Evolutionary conservation across 2,888 invertebrate genomes (phyloP).

Genomic region (Monoplex corrugatus): DNA sequence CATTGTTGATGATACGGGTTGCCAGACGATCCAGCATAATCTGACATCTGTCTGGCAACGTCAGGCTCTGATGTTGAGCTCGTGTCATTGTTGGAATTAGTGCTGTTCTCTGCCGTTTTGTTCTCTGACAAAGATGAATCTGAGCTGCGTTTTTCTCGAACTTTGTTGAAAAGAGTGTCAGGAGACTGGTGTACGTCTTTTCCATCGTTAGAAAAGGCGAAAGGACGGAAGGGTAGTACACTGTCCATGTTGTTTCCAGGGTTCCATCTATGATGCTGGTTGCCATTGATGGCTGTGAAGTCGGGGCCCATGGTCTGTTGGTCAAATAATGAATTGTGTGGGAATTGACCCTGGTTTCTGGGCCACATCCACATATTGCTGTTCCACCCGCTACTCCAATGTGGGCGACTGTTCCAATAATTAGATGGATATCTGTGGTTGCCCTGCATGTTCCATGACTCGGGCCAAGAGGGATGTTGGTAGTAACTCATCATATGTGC

Average conservation of each 20-base stretch:
- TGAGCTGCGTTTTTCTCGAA: conserved; percentile 22
- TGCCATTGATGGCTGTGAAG: background rate
- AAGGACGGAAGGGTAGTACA: background rate
- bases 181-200: background rate
- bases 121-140: background rate
- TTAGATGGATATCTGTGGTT: background rate
- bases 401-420: background rate
- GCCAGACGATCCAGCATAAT: background rate
- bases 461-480: background rate
- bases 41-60: conserved; percentile 9
- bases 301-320: background rate
- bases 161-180: background rate
- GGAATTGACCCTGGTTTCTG: background rate
- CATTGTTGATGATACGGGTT: background rate
- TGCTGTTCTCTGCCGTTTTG: background rate
- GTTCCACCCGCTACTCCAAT: conserved; percentile 4
- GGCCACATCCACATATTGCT: background rate
- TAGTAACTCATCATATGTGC: background rate
- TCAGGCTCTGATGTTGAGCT: background rate
- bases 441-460: background rate
- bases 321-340: background rate
- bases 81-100: background rate
- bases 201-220: background rate
- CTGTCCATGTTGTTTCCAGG: background rate
- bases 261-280: background rate